Evolutionary conservation across 2,113 vertebrate species (phyloP).

Genomic region (Phaethornis superciliosus): DNA sequence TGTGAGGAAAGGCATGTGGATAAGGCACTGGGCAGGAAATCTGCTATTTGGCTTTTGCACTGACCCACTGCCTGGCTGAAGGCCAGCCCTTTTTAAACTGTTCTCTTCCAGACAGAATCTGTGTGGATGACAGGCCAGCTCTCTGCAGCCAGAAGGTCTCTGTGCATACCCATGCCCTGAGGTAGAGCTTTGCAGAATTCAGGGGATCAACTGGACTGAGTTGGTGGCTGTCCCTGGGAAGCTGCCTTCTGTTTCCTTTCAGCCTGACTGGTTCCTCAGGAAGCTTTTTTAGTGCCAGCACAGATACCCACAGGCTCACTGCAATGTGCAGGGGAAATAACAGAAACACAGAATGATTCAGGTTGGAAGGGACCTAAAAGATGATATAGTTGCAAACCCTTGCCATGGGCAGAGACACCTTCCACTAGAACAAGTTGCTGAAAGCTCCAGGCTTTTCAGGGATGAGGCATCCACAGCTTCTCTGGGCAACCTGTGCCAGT

Average conservation of each 20-base stretch:
- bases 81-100: not conserved
- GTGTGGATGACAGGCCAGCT: not conserved
- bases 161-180: accelerated
- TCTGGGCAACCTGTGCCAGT: too few species aligned
- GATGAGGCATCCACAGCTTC: too few species aligned
- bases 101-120: not conserved
- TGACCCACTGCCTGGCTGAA: not conserved
- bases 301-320: not conserved
- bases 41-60: slow-evolving; percentile 41
- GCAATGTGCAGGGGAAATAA: not conserved
- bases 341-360: too few species aligned
- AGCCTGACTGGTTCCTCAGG: not conserved
- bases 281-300: not conserved
- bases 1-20: not conserved
- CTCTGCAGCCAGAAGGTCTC: accelerated
- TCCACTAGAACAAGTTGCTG: too few species aligned
- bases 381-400: too few species aligned
- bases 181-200: not conserved
- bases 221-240: not conserved
- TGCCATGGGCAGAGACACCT: too few species aligned
- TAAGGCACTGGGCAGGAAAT: slow-evolving; percentile 27
- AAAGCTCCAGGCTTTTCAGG: too few species aligned
- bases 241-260: not conserved
- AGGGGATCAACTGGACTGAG: not conserved
- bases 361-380: too few species aligned